Evolutionary conservation across 2,888 invertebrate genomes (phyloP).

Genomic region (Tolmerus cingulatus): DNA sequence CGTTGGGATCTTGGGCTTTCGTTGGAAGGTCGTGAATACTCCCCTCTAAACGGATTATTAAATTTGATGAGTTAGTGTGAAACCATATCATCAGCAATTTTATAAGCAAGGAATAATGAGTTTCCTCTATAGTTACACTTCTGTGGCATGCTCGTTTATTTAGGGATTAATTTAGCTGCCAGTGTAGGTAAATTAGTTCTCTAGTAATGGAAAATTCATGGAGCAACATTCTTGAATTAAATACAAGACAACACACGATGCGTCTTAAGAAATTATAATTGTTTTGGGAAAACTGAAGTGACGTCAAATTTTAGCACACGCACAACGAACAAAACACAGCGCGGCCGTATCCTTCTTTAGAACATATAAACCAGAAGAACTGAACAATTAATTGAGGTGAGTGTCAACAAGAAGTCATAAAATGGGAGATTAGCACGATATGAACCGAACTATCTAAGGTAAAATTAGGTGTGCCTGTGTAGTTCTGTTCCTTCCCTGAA

Average conservation of each 20-base stretch:
- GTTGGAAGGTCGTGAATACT: slow-evolving; percentile 10
- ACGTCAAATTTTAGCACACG: neutral
- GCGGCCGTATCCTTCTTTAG: neutral
- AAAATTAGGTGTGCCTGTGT: slow-evolving; percentile 22
- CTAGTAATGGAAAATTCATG: slow-evolving; percentile 25
- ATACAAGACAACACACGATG: neutral
- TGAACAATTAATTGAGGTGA: slow-evolving; percentile 38
- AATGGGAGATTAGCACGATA: slow-evolving; percentile 38
- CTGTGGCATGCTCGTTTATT: slow-evolving; percentile 1
- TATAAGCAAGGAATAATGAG: slow-evolving; percentile 31
- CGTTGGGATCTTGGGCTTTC: slow-evolving; percentile 13
- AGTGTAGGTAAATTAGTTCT: slow-evolving; percentile 29
- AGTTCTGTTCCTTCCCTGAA: slow-evolving; percentile 8
- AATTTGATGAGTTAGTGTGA: slow-evolving; percentile 17
- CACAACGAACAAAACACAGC: neutral
- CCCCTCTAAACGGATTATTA: slow-evolving; percentile 28
- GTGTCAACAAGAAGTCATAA: slow-evolving; percentile 43
- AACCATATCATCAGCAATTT: slow-evolving; percentile 37
- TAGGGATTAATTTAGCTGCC: slow-evolving; percentile 13
- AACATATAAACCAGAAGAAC: slow-evolving; percentile 29
- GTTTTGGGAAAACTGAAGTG: neutral
- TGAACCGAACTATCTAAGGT: neutral
- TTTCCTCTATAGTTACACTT: neutral
- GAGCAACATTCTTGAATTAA: neutral
- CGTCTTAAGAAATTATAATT: neutral